These are phyloP conservation scores for Rhodeus uyekii DNA, from an alignment of 2,797 vertebrate genomes.

Conservation along the genomic window DNA sequence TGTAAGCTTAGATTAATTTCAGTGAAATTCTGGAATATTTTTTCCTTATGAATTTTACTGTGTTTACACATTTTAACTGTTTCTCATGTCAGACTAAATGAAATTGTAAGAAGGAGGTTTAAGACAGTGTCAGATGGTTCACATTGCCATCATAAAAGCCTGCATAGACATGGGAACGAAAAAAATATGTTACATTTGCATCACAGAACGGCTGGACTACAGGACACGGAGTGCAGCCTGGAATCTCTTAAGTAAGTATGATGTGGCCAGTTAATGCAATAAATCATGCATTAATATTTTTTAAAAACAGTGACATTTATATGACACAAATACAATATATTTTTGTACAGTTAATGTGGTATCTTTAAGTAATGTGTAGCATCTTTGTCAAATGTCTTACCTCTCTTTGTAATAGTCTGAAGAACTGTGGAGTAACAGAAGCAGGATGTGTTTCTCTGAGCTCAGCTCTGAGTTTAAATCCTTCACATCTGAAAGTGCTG, in stretches of 20 bases:
- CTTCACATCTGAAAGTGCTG: conserved; percentile 7
- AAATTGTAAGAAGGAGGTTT: neutral
- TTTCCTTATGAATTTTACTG: neutral
- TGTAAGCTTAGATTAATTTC: neutral
- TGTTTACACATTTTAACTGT: neutral
- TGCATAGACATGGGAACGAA: neutral
- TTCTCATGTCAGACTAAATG: neutral
- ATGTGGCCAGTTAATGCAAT: too few species aligned
- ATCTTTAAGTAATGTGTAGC: too few species aligned
- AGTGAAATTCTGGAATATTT: neutral
- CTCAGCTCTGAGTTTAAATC: conserved; percentile 13
- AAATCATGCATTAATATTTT: too few species aligned
- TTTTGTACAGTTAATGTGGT: too few species aligned
- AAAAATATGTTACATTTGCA: neutral
- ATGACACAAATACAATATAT: too few species aligned
- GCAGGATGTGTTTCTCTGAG: conserved; percentile 11
- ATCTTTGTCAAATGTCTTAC: too few species aligned
- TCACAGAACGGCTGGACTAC: neutral
- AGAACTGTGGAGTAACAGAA: conserved; percentile 14
- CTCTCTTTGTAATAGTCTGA: neutral
- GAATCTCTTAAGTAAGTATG: neutral
- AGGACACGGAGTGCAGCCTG: neutral
- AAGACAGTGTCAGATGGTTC: neutral
- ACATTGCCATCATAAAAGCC: neutral
- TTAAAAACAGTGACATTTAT: too few species aligned